Base-by-base conservation (phyloP, 2,113 vertebrate genomes). In the Psilopsiagon aurifrons region DNA sequence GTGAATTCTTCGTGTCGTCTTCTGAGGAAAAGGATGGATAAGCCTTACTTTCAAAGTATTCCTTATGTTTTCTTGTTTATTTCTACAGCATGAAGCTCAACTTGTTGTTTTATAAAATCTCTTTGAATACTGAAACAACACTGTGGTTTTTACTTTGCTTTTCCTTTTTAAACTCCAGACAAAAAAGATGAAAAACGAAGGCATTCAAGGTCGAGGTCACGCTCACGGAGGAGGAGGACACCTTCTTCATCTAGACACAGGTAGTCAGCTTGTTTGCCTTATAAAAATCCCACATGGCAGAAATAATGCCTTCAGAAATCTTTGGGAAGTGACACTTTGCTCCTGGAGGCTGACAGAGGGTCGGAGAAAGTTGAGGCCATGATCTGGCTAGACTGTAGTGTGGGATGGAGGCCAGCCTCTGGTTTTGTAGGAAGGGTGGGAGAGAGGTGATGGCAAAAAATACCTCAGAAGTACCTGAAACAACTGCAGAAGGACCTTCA, bases 101-200 rank as follows among this genome's bases (percentile, higher is more conserved):
- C 4, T 27, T 59, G 7, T 71, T 27, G n/a, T 62, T 68, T 33
- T 15, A 17, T 46, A 55, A 63, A 71, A 35, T 6, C 3, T 28
- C 33, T 16, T 11, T 23, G 6, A 77, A 47, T 22, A 29, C 33
- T 64, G 1, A 67, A 60, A 33, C 23, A 47, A 6, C 3, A 8
- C 2, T 14, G 35, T 4, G 3, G 0, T 10, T 66, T 95, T 84
- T 27, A 12, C 8, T 64, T 2, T 43, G 13, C 8, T 46, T 79
- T 70, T 52, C 9, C 18, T 57, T 74, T 91, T 73, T 39, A 66
- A 95, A 96, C 96, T 97, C 25, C 91, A 99, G 99, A 99, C 97
- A 99, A 99, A 96, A 99, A 99, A 92, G 99, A 99, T 82, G 99
- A 99, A 85, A 99, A 99, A 88, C 98, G 99, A 86, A 99, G 99